These are phyloP conservation scores for Vultur gryphus DNA, from an alignment of 2,797 vertebrate genomes.

Conservation along the genomic window DNA sequence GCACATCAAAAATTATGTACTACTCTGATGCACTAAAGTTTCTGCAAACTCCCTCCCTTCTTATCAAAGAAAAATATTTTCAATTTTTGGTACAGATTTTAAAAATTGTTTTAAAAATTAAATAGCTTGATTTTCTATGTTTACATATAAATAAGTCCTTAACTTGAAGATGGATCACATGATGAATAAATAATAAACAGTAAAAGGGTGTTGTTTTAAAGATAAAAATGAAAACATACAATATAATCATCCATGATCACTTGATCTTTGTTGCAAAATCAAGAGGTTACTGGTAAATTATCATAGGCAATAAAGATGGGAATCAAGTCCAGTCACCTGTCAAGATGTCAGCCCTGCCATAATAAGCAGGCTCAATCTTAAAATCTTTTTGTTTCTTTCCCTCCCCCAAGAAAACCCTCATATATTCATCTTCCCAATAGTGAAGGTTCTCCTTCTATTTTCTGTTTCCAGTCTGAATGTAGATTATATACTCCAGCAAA, in stretches of 20 bases:
- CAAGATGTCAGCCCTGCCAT: neutral
- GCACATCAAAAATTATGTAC: neutral
- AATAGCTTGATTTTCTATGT: neutral
- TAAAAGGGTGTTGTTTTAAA: neutral
- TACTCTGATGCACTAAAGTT: neutral
- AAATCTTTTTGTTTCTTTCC: neutral
- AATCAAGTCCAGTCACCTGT: neutral
- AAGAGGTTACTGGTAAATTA: neutral
- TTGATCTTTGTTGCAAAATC: neutral
- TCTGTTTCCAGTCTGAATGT: neutral
- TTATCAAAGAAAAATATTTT: neutral
- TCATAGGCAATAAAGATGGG: neutral
- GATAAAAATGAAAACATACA: neutral
- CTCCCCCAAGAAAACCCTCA: neutral
- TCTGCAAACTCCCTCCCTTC: neutral
- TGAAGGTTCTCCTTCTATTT: neutral
- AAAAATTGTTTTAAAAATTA: neutral
- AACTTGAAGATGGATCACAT: neutral
- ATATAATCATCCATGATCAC: neutral
- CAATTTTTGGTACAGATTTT: neutral
- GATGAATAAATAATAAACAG: neutral
- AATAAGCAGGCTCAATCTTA: neutral
- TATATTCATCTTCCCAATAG: neutral
- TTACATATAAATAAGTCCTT: neutral
- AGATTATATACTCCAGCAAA: neutral